Evolutionary conservation across 92 coral and sea anemone genomes (phyloP), one percentile per base, ranked within the genome.

Genomic region (Isaurus tuberculatus): DNA sequence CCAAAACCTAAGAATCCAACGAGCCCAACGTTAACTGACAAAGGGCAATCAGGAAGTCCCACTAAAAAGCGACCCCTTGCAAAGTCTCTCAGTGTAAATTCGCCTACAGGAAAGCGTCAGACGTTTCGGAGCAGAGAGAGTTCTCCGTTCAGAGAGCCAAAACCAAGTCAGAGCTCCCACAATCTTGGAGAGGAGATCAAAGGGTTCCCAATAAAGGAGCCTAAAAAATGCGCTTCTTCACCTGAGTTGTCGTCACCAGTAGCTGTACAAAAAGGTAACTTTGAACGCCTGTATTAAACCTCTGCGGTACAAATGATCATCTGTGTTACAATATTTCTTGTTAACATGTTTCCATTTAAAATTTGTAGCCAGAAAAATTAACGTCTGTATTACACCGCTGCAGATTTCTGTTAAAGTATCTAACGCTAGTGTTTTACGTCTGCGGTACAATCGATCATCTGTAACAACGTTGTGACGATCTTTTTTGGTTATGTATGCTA

Each of bases 181-280:
- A 72, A 66, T 11, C 58, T 32, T 30, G 79, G 46, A 20, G 69
- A 58, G 22, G 70, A 42, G 48, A 46, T 16, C 2, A 44, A 29
- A 26, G 64, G 34, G 7, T 4, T 34, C n/a, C 36, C 82, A 32
- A 16, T 81, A 25, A 72, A 70, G 9, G 79, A 86, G 51, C 86
- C 92, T 16, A 88, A 80, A 78, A 93, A 91, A 83, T 89, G 97
- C 53, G 85, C 97, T 3, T 93, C 97, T 11, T 93, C 97, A 28
- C 97, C 97, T 5, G 97, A 93, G 70, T 29, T 93, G 27, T 86
- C 91, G 8, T 93, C 95, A 30, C 97, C 97, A 8, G 74, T 88
- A 0, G 87, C 97, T 15, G 31, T 83, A 8, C 71, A 83, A 57
- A 86, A 87, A 93, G 94, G 97, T 93, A 16, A 36, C 65, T 1